phyloP scores from a whole-genome alignment of 2,113 vertebrate genomes.

The Carassius carassius region DNA sequence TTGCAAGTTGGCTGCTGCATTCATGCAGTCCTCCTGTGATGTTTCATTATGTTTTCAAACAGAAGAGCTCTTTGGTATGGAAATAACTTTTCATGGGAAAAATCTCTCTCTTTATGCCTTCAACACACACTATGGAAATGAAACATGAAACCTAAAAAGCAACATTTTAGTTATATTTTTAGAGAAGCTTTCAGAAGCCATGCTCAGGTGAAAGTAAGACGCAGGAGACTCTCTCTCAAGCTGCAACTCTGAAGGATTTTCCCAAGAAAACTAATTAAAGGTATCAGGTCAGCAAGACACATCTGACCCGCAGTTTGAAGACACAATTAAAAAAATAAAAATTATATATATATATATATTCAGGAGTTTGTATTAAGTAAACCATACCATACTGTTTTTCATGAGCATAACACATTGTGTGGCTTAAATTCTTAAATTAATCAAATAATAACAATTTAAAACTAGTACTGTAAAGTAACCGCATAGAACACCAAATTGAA shows the following conservation, averaged over 20 bases:
- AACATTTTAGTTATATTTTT: neutral
- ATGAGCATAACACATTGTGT: neutral
- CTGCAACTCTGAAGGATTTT: neutral
- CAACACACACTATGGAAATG: constrained; percentile 24
- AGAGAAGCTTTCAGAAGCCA: neutral
- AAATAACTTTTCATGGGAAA: constrained; percentile 34
- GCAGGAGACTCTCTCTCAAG: neutral
- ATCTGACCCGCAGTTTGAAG: neutral
- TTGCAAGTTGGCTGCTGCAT: constrained; percentile 31
- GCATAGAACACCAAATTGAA: neutral
- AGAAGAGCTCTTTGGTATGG: constrained; percentile 39
- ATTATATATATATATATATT: no score
- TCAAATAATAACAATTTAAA: neutral
- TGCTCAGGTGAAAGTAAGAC: neutral
- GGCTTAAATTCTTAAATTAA: neutral
- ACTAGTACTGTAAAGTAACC: neutral
- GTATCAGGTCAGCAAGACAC: neutral
- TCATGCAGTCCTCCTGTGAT: constrained; percentile 26
- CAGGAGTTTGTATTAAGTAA: neutral
- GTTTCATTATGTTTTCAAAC: constrained; percentile 36
- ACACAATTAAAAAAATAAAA: neutral
- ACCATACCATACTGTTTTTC: neutral
- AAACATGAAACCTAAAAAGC: constrained; percentile 16
- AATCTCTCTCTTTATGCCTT: constrained; percentile 4
- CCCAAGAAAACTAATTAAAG: neutral